phyloP scores from a whole-genome alignment of 2,888 invertebrate genomes.

The Halictus quadricinctus region DNA sequence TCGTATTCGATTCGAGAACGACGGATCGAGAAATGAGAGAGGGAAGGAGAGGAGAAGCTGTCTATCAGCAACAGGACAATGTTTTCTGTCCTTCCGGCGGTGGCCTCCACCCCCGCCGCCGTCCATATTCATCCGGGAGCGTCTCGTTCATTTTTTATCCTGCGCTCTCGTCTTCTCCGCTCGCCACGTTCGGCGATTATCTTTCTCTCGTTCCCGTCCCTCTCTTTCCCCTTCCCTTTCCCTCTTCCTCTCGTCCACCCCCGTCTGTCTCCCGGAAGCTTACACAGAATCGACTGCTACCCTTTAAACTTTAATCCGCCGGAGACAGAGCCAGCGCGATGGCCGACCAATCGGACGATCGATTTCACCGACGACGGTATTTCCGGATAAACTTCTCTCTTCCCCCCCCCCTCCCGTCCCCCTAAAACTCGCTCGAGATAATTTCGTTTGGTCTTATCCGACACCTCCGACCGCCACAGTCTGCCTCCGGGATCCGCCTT shows the following conservation, averaged over 20 bases:
- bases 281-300: constrained; percentile 47
- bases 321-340: constrained; percentile 46
- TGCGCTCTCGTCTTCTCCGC: constrained; percentile 3
- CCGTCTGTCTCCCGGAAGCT: constrained; percentile 35
- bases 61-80: constrained; percentile 43
- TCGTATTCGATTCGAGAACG: constrained; percentile 53
- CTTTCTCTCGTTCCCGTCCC: not conserved
- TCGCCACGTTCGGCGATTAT: constrained; percentile 4
- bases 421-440: constrained; percentile 4
- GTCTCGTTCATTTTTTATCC: constrained; percentile 55
- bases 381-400: constrained; percentile 50
- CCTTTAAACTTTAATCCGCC: constrained; percentile 60
- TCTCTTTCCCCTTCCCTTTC: not conserved
- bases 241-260: not conserved
- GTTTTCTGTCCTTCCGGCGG: constrained; percentile 41
- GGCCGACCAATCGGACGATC: constrained; percentile 49
- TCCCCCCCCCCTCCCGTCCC: no score
- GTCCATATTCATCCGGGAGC: constrained; percentile 36
- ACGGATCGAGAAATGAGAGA: not conserved
- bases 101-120: not conserved
- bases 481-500: not conserved
- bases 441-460: constrained; percentile 42
- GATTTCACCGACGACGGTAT: constrained; percentile 46
- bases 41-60: not conserved
- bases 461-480: not conserved